phyloP scores from a whole-genome alignment of 1,140 invertebrate species.

The Intoshia linei region DNA sequence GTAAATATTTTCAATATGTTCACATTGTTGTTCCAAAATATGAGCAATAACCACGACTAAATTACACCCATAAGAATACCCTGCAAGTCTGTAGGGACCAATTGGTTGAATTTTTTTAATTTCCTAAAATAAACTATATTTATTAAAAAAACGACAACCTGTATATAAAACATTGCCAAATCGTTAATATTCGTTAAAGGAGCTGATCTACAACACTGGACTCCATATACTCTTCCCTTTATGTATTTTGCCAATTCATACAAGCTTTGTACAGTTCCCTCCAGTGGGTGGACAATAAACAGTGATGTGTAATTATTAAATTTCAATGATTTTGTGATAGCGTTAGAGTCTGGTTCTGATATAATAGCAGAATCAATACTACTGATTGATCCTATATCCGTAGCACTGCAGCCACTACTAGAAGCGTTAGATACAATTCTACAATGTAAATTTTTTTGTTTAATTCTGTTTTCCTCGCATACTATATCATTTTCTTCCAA shows the following conservation, averaged over 20 bases:
- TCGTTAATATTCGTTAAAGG: conserved; percentile 35
- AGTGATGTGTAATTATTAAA: conserved; percentile 24
- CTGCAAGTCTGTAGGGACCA: conserved; percentile 49
- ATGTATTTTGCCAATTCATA: conserved; percentile 26
- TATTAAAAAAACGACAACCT: conserved; percentile 15
- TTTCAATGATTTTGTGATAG: conserved; percentile 1
- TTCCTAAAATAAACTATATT: conserved; percentile 5
- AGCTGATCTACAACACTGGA: conserved; percentile 45
- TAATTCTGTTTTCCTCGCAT: no score
- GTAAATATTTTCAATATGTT: conserved; percentile 21
- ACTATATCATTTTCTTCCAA: no score
- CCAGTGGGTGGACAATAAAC: conserved; percentile 57
- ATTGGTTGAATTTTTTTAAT: conserved; percentile 39
- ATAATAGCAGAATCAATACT: no score
- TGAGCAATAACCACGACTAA: conserved; percentile 71
- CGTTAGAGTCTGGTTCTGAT: conserved; percentile 15
- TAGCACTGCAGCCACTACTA: no score
- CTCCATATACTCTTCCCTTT: conserved; percentile 42
- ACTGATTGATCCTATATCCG: no score
- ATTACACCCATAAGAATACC: conserved; percentile 66
- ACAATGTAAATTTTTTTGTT: no score
- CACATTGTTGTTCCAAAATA: conserved; percentile 39
- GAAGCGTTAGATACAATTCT: no score
- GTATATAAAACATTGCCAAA: conserved; percentile 42
- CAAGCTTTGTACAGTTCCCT: conserved; percentile 41